Percentiles rank a stretch among this genome's conserved stretches.
These are phyloP conservation scores for Stictonetta naevosa DNA, from an alignment of 2,113 vertebrate species.

Conservation along the genomic window DNA sequence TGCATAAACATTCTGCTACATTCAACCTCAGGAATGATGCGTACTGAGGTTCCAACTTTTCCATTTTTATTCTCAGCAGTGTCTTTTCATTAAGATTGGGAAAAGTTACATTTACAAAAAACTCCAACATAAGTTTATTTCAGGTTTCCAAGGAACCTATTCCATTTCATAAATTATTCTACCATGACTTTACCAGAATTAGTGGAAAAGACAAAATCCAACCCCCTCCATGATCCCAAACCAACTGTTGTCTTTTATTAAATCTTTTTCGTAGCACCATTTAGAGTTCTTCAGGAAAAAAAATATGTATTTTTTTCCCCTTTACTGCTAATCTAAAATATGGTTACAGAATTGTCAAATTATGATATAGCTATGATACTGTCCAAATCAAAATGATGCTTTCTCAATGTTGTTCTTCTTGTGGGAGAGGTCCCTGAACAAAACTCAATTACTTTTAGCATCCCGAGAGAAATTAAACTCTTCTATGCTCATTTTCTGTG, in stretches of 20 bases:
- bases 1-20: conserved; percentile 35
- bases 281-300: background rate
- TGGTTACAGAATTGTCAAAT: background rate
- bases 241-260: background rate
- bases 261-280: background rate
- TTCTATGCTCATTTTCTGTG: background rate
- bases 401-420: background rate
- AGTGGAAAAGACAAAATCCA: background rate
- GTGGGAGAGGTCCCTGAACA: background rate
- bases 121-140: conserved; percentile 51
- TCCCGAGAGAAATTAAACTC: background rate
- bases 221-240: background rate
- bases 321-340: background rate
- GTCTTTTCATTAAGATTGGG: conserved; percentile 62
- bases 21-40: background rate
- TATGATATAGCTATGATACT: background rate
- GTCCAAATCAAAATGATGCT: background rate
- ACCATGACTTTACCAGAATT: background rate
- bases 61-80: conserved; percentile 34
- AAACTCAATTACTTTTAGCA: background rate
- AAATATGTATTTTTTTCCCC: background rate
- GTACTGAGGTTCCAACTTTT: conserved; percentile 52
- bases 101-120: conserved; percentile 62
- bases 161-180: conserved; percentile 14
- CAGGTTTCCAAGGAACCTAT: conserved; percentile 21